Percentiles rank a stretch among this genome's conserved stretches.
phyloP scores from a whole-genome alignment of 2,113 vertebrate species.

The Rhinolophus sinicus region DNA sequence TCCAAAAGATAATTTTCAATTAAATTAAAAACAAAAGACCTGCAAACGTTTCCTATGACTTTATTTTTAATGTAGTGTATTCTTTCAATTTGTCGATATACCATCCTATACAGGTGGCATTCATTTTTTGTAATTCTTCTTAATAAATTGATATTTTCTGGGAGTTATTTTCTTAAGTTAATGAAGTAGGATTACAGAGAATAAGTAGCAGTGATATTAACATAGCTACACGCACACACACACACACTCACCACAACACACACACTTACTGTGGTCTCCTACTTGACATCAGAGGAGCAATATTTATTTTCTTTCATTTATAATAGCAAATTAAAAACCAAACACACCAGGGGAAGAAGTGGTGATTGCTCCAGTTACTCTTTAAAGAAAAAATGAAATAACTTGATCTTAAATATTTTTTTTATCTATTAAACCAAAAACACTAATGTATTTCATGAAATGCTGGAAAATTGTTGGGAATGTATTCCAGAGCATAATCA shows the following conservation, averaged over 20 bases:
- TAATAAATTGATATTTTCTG: constrained; percentile 85
- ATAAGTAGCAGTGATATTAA: constrained; percentile 84
- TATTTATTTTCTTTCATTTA: constrained; percentile 75
- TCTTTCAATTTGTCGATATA: constrained; percentile 69
- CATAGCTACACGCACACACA: background rate
- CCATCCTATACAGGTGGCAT: constrained; percentile 68
- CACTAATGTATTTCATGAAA: background rate
- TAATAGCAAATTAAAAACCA: constrained; percentile 63
- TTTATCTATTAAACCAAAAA: background rate
- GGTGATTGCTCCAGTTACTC: background rate
- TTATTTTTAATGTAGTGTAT: constrained; percentile 52
- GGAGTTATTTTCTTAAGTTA: constrained; percentile 87
- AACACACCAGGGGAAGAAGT: constrained; percentile 3
- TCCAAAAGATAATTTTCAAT: constrained; percentile 34
- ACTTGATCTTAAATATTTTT: background rate
- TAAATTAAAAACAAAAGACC: constrained; percentile 47
- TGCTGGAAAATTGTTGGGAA: background rate
- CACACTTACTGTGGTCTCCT: constrained; percentile 39
- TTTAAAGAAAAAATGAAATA: background rate
- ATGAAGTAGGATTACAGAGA: constrained; percentile 87
- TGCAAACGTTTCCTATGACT: constrained; percentile 59
- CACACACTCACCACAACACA: background rate
- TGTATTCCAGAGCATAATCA: background rate
- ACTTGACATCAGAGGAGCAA: constrained; percentile 60
- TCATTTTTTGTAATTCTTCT: constrained; percentile 80